Percentiles rank a stretch among this genome's conserved stretches.
These are phyloP conservation scores for Harpalus rufipes DNA, from an alignment of 2,888 invertebrate species.

Conservation along the genomic window DNA sequence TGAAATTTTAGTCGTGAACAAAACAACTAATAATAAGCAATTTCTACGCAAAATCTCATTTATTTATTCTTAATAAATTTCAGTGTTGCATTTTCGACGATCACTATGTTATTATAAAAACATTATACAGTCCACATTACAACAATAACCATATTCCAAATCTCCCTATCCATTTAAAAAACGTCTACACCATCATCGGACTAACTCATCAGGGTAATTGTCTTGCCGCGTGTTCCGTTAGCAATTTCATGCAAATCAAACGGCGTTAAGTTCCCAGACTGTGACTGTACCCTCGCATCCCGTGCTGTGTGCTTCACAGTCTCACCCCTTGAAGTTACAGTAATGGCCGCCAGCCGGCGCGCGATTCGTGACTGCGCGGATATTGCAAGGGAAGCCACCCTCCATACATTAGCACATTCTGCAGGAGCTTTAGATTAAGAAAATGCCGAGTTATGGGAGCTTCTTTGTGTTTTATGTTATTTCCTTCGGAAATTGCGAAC, in stretches of 20 bases:
- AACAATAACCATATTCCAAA: background rate
- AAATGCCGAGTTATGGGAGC: constrained; percentile 60
- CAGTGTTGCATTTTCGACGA: too few relatives aligned
- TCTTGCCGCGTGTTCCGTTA: constrained; percentile 70
- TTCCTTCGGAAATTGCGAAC: constrained; percentile 40
- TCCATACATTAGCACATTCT: constrained; percentile 62
- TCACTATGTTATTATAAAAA: too few relatives aligned
- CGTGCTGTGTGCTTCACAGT: constrained; percentile 71
- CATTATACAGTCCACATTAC: too few relatives aligned
- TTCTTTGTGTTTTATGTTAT: constrained; percentile 55
- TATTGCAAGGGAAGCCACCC: constrained; percentile 71
- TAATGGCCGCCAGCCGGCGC: constrained; percentile 74
- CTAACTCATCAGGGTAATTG: constrained; percentile 65
- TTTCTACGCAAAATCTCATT: too few relatives aligned
- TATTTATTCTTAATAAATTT: too few relatives aligned
- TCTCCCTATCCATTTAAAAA: constrained; percentile 50
- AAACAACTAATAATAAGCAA: too few relatives aligned
- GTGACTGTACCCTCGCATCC: constrained; percentile 69
- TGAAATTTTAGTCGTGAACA: too few relatives aligned
- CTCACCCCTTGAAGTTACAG: constrained; percentile 69
- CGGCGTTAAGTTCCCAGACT: constrained; percentile 69
- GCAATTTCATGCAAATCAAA: constrained; percentile 72
- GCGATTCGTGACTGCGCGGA: constrained; percentile 75
- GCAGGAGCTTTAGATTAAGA: constrained; percentile 63
- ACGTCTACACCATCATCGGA: constrained; percentile 49